Percentiles rank a stretch among this genome's conserved stretches.
These are phyloP conservation scores for Tachyglossus aculeatus DNA, from an alignment of 2,797 vertebrate species.

Conservation along the genomic window DNA sequence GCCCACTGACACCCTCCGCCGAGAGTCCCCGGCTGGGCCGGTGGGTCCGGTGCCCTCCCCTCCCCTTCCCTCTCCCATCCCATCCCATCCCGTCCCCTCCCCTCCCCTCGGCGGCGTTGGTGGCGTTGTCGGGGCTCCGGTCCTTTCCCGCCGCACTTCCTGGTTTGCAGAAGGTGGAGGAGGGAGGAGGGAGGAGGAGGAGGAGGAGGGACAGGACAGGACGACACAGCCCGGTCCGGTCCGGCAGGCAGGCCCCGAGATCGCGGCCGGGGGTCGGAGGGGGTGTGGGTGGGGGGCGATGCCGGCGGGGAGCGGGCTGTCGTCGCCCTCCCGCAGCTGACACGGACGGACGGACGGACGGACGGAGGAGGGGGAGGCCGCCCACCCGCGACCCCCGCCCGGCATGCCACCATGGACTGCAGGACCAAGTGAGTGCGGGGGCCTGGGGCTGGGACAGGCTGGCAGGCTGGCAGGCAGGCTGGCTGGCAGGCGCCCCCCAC, in stretches of 20 bases:
- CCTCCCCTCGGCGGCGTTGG: too few relatives aligned
- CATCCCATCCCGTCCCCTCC: too few relatives aligned
- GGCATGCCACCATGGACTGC: slow-evolving; percentile 93
- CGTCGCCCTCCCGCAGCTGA: neutral
- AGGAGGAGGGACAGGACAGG: neutral
- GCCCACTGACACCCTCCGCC: too few relatives aligned
- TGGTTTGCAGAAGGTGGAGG: slow-evolving; percentile 39
- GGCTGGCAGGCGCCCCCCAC: too few relatives aligned
- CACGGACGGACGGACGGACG: neutral
- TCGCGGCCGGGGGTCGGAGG: neutral
- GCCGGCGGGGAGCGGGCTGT: neutral
- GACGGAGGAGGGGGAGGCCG: neutral
- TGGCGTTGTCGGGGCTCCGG: too few relatives aligned
- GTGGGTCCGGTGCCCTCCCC: too few relatives aligned
- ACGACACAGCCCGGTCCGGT: neutral
- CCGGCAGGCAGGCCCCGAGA: neutral
- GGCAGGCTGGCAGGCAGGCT: too few relatives aligned
- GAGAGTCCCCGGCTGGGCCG: too few relatives aligned
- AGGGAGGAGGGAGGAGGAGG: neutral
- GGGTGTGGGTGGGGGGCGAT: neutral
- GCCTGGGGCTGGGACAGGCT: too few relatives aligned
- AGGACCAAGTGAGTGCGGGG: slow-evolving; percentile 86
- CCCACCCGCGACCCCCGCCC: slow-evolving; percentile 14
- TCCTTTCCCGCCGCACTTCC: slow-evolving; percentile 40
- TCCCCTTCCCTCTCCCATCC: too few relatives aligned